Percentiles rank a stretch among this genome's conserved stretches.
Conservation (phyloP, 1,140 invertebrate genomes). For the Ooceraea biroi region DNA sequence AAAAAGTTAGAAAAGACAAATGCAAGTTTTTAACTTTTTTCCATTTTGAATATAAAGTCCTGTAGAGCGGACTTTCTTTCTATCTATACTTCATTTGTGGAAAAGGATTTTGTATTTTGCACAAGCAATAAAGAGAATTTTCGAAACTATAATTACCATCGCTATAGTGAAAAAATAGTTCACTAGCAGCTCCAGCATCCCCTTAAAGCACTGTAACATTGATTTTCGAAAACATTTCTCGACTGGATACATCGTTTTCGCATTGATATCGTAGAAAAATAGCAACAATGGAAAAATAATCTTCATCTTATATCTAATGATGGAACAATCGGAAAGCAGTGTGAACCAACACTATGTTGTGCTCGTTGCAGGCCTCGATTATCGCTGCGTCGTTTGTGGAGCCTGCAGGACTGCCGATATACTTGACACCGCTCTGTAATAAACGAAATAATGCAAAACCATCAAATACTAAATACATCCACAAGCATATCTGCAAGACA, state of each 20-base stretch:
- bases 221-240: not conserved
- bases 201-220: not conserved
- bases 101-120: too few species aligned
- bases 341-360: slow-evolving; percentile 95
- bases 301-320: slow-evolving; percentile 89
- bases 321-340: slow-evolving; percentile 98
- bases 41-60: too few species aligned
- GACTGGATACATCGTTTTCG: not conserved
- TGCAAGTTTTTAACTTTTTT: too few species aligned
- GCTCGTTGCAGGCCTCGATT: slow-evolving; percentile 97
- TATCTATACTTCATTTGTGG: too few species aligned
- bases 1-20: too few species aligned
- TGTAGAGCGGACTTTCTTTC: too few species aligned
- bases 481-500: not conserved
- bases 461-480: slow-evolving; percentile 17
- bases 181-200: too few species aligned
- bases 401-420: slow-evolving; percentile 96
- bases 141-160: too few species aligned
- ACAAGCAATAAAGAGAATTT: too few species aligned
- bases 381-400: slow-evolving; percentile 97
- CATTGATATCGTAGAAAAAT: slow-evolving; percentile 11
- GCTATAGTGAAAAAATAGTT: too few species aligned
- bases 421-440: slow-evolving; percentile 97
- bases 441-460: slow-evolving; percentile 75
- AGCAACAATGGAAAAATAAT: not conserved